phyloP scores from a whole-genome alignment of 2,113 vertebrate species.

The Onychostoma macrolepis region DNA sequence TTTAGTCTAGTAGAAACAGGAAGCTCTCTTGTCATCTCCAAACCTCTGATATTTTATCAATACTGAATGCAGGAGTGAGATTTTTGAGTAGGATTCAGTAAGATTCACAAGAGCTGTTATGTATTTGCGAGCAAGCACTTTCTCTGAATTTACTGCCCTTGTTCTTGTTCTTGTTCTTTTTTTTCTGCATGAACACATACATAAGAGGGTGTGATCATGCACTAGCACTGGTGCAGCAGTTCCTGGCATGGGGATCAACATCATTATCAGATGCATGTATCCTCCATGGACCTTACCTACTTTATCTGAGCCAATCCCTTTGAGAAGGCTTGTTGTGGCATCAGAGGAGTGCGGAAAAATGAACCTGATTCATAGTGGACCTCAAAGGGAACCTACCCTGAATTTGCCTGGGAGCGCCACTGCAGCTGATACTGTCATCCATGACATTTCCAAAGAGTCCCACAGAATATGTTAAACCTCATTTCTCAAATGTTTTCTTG shows the following conservation, averaged over 20 bases:
- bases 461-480: too few species aligned
- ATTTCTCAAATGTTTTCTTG: not conserved
- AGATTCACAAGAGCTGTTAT: not conserved
- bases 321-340: slow-evolving; percentile 22
- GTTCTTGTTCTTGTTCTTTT: not conserved
- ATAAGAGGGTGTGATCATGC: not conserved
- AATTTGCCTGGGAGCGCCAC: not conserved
- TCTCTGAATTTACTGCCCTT: not conserved
- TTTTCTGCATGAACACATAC: not conserved
- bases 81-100: not conserved
- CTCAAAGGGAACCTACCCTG: slow-evolving; percentile 4
- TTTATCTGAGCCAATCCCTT: slow-evolving; percentile 24
- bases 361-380: not conserved
- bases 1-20: not conserved
- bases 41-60: slow-evolving; percentile 1
- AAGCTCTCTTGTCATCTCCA: not conserved
- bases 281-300: slow-evolving; percentile 29
- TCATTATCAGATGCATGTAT: slow-evolving; percentile 20
- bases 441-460: not conserved
- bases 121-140: not conserved
- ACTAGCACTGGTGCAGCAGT: not conserved
- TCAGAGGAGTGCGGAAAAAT: not conserved
- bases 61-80: not conserved
- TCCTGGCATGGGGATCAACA: slow-evolving; percentile 7
- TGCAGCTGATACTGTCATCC: not conserved